Evolutionary conservation across 2,888 invertebrate genomes (phyloP).

Genomic region (Parnassius smintheus): DNA sequence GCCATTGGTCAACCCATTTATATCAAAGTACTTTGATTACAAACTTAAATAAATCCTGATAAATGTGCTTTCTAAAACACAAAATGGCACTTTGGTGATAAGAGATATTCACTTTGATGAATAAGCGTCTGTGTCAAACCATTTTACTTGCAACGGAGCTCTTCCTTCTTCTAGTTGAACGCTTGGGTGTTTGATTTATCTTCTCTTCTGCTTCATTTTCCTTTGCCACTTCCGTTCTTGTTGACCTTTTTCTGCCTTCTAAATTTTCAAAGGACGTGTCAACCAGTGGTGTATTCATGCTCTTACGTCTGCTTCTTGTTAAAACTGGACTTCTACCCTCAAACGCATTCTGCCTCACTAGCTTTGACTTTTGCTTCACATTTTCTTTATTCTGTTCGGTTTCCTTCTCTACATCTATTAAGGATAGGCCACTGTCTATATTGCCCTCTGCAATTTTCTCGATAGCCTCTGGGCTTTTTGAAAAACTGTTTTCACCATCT

Average conservation of each 20-base stretch:
- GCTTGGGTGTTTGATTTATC: constrained; percentile 31
- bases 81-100: constrained; percentile 4
- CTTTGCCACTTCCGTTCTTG: constrained; percentile 32
- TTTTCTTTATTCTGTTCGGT: constrained; percentile 44
- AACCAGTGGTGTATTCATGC: constrained; percentile 36
- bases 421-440: constrained; percentile 35
- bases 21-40: too few species aligned
- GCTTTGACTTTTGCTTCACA: constrained; percentile 38
- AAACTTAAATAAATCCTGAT: too few species aligned
- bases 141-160: constrained; percentile 19
- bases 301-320: constrained; percentile 56
- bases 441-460: constrained; percentile 7
- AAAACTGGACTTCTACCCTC: constrained; percentile 45
- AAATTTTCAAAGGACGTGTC: constrained; percentile 1
- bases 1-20: too few species aligned
- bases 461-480: constrained; percentile 28
- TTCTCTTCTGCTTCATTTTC: constrained; percentile 42
- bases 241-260: not conserved
- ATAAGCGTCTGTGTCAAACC: not conserved
- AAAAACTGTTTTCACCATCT: constrained; percentile 31
- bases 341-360: constrained; percentile 49
- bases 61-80: not conserved
- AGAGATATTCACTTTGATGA: not conserved
- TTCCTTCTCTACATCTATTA: constrained; percentile 40
- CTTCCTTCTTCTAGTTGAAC: constrained; percentile 38